Base-by-base conservation (phyloP, 2,888 invertebrate genomes). In the Cheilosia vulpina region DNA sequence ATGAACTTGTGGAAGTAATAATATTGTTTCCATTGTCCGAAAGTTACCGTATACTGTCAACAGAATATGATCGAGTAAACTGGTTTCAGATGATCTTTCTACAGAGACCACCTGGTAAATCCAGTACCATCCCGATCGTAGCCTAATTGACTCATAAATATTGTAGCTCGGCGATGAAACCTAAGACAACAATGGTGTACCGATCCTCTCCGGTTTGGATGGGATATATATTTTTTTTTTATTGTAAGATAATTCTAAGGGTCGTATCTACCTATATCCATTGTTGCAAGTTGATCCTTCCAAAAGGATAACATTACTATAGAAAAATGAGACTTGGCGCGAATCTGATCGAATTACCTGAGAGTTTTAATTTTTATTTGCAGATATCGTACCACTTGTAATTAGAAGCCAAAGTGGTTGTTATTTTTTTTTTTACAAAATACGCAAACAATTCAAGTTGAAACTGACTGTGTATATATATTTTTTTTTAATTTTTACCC, bases 31-130 rank as follows among this genome's bases (percentile, higher is more conserved):
- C 73, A 53, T 63, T 63, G 73, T 73, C 55, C 21, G 24, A 3
- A n/a, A 34, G 4, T 53, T 21, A 34, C 4, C n/a, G 15, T 63
- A 53, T 7, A 31, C 21, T 45, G 53, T 63, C 73, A 53, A 62
- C 72, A 53, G 27, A 45, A 24, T 4, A 3, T 13, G 38, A 38
- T 38, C 4, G 24, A 15, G 53, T 53, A 45, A 73, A 53, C 62
- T 53, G 43, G 17, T 50, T 60, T 19, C 13, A 34, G 15, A 6
- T 24, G 21, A 58, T 45, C n/a, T n/a, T 13, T 24, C 27, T 13
- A 41, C 7, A 43, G 41, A 52, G 50, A 57, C 78, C 79, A 79
- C 60, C 73, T 79, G 73, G 60, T 21, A 21, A 60, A 60, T 68
- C 52, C 19, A 24, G 43, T 62, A 55, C 63, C 31, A 58, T 5